Percentiles rank a stretch among this genome's conserved stretches.
Conservation (phyloP, 2,888 invertebrate species). For the Toxonevra muliebris region DNA sequence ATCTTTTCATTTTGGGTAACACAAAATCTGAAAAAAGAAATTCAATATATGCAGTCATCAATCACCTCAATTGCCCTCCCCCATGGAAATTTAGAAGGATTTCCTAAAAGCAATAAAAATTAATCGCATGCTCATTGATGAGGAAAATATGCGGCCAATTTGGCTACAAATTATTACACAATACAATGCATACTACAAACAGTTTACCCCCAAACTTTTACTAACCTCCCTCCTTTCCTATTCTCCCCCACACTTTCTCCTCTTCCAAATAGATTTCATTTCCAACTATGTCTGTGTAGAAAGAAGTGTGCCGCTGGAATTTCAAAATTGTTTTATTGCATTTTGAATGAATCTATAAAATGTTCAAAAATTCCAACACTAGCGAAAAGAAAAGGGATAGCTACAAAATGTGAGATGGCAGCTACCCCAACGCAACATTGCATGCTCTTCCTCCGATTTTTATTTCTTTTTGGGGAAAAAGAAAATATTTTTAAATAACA, state of each 20-base stretch:
- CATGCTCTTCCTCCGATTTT: constrained; percentile 6
- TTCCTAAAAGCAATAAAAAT: constrained; percentile 34
- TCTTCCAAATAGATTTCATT: constrained; percentile 21
- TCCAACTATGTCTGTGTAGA: constrained; percentile 10
- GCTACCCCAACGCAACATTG: neutral
- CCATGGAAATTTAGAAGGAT: neutral
- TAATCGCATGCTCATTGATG: constrained; percentile 38
- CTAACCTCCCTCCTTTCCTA: neutral
- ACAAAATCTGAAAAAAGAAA: too few relatives aligned
- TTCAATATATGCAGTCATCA: too few relatives aligned
- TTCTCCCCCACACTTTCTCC: neutral
- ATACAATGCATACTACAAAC: neutral
- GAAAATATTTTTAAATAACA: constrained; percentile 3
- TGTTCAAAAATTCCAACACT: constrained; percentile 6
- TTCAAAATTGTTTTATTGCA: constrained; percentile 43
- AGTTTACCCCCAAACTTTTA: constrained; percentile 8
- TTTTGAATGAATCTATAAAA: constrained; percentile 34
- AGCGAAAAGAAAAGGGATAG: neutral
- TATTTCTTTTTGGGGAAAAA: constrained; percentile 15
- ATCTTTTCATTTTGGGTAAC: too few relatives aligned
- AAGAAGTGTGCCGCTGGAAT: constrained; percentile 41
- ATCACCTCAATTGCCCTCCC: constrained; percentile 12
- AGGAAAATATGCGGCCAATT: constrained; percentile 42
- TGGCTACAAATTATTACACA: constrained; percentile 34
- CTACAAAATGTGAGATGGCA: constrained; percentile 1